These are phyloP conservation scores for Chaitophorus viminalis DNA, from an alignment of 2,888 invertebrate genomes.

Conservation along the genomic window DNA sequence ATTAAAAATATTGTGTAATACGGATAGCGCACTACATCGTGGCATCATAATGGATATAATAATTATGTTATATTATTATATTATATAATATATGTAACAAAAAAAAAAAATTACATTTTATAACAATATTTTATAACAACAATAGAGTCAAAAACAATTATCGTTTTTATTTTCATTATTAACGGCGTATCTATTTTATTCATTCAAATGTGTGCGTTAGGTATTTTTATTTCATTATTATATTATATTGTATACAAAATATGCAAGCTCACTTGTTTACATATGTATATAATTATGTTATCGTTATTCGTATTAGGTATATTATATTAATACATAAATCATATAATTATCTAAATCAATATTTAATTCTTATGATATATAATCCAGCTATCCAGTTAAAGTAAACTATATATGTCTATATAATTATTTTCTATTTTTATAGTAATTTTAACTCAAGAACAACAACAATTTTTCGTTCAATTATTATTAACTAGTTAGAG, in stretches of 20 bases:
- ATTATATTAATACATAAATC: neutral
- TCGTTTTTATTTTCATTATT: slow-evolving; percentile 45
- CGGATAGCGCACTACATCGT: neutral
- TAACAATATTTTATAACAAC: neutral
- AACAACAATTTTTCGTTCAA: no score
- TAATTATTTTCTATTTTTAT: no score
- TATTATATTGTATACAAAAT: slow-evolving; percentile 40
- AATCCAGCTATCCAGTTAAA: no score
- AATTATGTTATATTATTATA: no score
- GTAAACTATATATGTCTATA: no score
- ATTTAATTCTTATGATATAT: slow-evolving; percentile 14
- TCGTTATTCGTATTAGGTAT: slow-evolving; percentile 22
- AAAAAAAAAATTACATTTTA: neutral
- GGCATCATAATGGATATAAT: neutral
- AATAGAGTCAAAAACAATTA: slow-evolving; percentile 5
- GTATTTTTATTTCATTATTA: neutral
- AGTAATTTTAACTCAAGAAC: no score
- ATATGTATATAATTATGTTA: slow-evolving; percentile 13
- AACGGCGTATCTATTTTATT: slow-evolving; percentile 45
- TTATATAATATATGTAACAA: neutral
- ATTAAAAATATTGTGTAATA: neutral
- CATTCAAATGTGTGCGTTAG: slow-evolving; percentile 45
- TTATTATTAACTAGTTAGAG: no score
- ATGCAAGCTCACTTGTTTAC: slow-evolving; percentile 50
- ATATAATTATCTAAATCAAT: slow-evolving; percentile 22